These are phyloP conservation scores for Ferdinandea cuprea DNA, from an alignment of 2,888 invertebrate species.

Conservation along the genomic window DNA sequence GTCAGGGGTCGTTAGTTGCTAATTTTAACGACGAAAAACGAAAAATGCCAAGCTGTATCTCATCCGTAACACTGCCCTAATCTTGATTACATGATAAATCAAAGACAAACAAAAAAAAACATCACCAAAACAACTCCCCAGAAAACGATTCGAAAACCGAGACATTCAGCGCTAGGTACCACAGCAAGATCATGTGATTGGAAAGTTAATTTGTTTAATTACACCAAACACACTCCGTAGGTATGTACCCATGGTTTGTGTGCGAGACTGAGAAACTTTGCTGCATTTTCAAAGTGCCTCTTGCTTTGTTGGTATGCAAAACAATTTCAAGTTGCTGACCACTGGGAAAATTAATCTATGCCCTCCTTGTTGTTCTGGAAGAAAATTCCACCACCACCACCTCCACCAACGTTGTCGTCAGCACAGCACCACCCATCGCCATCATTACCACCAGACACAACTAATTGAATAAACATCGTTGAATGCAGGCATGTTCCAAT, in stretches of 20 bases:
- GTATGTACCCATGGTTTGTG: slow-evolving; percentile 7
- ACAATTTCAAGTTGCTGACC: slow-evolving; percentile 47
- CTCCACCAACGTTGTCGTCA: background rate
- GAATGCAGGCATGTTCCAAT: background rate
- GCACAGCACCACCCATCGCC: slow-evolving; percentile 47
- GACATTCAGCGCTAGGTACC: background rate
- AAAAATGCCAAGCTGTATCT: slow-evolving; percentile 5
- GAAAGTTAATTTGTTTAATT: slow-evolving; percentile 56
- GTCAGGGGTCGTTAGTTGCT: slow-evolving; percentile 16
- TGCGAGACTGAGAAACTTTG: slow-evolving; percentile 17
- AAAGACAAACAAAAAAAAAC: background rate
- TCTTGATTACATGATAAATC: slow-evolving; percentile 28
- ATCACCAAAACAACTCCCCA: background rate
- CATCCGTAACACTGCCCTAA: slow-evolving; percentile 36
- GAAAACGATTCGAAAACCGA: slow-evolving; percentile 13
- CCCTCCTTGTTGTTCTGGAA: slow-evolving; percentile 18
- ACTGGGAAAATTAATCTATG: slow-evolving; percentile 36
- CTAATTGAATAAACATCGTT: slow-evolving; percentile 65
- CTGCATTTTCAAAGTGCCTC: slow-evolving; percentile 15
- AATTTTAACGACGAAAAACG: slow-evolving; percentile 24
- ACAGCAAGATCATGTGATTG: slow-evolving; percentile 59
- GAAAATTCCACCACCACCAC: slow-evolving; percentile 53
- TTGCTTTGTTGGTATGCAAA: slow-evolving; percentile 24
- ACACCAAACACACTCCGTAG: slow-evolving; percentile 4
- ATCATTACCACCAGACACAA: slow-evolving; percentile 31